A percentile compares a stretch with the other conserved stretches of the same genome.
phyloP scores from a whole-genome alignment of 2,113 vertebrate species.

The Sarotherodon lohbergeri region DNA sequence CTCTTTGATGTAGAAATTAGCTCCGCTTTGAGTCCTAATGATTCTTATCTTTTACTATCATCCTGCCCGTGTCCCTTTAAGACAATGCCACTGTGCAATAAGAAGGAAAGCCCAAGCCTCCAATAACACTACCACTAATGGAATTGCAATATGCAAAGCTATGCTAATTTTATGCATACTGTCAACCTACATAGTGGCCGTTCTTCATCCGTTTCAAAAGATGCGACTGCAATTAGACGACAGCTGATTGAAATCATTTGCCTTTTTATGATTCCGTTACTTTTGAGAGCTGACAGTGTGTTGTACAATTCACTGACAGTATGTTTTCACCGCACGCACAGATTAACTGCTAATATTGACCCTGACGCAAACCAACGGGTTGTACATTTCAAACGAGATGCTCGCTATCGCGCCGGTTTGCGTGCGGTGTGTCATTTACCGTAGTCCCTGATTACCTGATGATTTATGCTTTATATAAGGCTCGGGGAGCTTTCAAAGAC shows the following conservation, averaged over 20 bases:
- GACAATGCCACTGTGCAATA: constrained; percentile 5
- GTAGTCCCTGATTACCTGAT: constrained; percentile 66
- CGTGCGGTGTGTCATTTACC: constrained; percentile 63
- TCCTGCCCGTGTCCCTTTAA: constrained; percentile 13
- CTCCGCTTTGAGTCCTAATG: constrained; percentile 30
- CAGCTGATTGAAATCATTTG: constrained; percentile 68
- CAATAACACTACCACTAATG: constrained; percentile 60
- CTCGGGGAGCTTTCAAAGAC: constrained; percentile 39
- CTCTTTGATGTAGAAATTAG: constrained; percentile 39
- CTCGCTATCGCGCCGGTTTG: constrained; percentile 53
- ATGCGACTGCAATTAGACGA: constrained; percentile 62
- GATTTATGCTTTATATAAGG: constrained; percentile 69
- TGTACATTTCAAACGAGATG: constrained; percentile 62
- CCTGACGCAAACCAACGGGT: constrained; percentile 51
- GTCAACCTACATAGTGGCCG: constrained; percentile 59
- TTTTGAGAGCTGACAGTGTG: constrained; percentile 50
- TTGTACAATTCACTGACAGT: constrained; percentile 50
- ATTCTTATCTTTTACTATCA: neutral
- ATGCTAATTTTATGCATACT: constrained; percentile 68
- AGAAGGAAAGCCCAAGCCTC: constrained; percentile 9
- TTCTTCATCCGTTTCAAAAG: constrained; percentile 51
- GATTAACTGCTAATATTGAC: constrained; percentile 67
- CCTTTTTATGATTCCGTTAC: constrained; percentile 63
- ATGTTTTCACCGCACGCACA: constrained; percentile 29
- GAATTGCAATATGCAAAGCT: constrained; percentile 54